Conservation (phyloP, 1,140 invertebrate species). For the Branchinecta lynchi region DNA sequence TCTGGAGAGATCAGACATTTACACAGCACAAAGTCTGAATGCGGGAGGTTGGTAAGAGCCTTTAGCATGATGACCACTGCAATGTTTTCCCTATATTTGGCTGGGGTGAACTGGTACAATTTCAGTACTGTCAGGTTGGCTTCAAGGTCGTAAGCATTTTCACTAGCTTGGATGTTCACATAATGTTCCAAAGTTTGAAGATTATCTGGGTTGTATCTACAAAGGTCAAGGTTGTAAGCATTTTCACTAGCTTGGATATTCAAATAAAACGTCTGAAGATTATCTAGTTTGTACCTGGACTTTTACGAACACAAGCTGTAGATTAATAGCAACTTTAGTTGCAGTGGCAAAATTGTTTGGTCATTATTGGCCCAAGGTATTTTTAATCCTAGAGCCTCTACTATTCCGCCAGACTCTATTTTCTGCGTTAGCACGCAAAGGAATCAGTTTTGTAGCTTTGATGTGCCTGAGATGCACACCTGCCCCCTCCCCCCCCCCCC, state of each 20-base stretch:
- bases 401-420: too few species aligned
- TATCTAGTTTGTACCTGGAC: too few species aligned
- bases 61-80: slow-evolving; percentile 76
- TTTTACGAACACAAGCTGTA: too few species aligned
- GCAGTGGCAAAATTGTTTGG: too few species aligned
- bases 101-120: slow-evolving; percentile 86
- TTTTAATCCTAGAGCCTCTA: too few species aligned
- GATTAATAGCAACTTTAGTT: too few species aligned
- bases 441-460: too few species aligned
- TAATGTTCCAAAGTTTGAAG: slow-evolving; percentile 73
- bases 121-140: slow-evolving; percentile 84
- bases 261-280: slow-evolving; percentile 11
- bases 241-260: slow-evolving; percentile 15
- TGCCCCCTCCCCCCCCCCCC: too few species aligned
- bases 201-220: slow-evolving; percentile 87
- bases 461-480: too few species aligned
- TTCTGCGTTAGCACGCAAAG: too few species aligned
- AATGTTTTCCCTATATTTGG: slow-evolving; percentile 63
- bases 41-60: slow-evolving; percentile 85
- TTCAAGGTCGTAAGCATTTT: slow-evolving; percentile 90
- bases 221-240: slow-evolving; percentile 23
- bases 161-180: slow-evolving; percentile 76
- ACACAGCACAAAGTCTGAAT: slow-evolving; percentile 91
- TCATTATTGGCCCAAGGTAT: too few species aligned
- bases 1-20: slow-evolving; percentile 79